phyloP scores from a whole-genome alignment of 2,113 vertebrate genomes.

The Psephotus haematonotus region DNA sequence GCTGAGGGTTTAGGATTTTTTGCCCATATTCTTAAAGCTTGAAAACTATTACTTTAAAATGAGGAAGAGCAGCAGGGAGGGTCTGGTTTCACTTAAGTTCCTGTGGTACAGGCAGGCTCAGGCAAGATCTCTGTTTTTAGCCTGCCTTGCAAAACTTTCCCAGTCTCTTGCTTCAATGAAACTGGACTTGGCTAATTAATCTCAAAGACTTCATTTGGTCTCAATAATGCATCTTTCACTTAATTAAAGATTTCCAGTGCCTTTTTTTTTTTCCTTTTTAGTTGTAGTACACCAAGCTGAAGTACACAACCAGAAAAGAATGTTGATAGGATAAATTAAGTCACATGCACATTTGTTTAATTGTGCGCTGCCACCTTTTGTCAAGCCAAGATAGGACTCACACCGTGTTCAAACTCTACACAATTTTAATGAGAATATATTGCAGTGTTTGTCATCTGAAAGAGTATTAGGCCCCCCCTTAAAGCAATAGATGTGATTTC shows the following conservation, averaged over 20 bases:
- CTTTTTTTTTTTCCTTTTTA: neutral
- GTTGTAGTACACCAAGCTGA: neutral
- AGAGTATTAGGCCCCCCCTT: neutral
- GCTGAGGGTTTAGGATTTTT: neutral
- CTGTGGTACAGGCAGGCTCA: neutral
- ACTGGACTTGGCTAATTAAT: neutral
- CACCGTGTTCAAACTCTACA: neutral
- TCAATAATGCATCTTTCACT: slow-evolving; percentile 16
- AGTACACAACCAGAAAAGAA: slow-evolving; percentile 13
- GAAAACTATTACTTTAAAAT: neutral
- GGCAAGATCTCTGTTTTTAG: neutral
- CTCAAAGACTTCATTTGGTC: neutral
- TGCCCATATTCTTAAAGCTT: neutral
- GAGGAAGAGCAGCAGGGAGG: neutral
- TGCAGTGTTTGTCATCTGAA: slow-evolving; percentile 42
- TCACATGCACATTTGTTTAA: slow-evolving; percentile 1
- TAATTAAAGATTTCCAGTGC: slow-evolving; percentile 41
- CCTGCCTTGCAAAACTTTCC: slow-evolving; percentile 10
- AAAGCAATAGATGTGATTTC: slow-evolving; percentile 25
- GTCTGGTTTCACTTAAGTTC: slow-evolving; percentile 44
- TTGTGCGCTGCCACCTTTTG: neutral
- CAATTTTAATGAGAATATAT: slow-evolving; percentile 58
- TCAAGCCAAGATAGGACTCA: neutral
- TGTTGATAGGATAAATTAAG: slow-evolving; percentile 9
- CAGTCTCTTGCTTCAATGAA: neutral